These are phyloP conservation scores for Harpagifer antarcticus DNA, from an alignment of 2,797 vertebrate genomes.

Conservation along the genomic window DNA sequence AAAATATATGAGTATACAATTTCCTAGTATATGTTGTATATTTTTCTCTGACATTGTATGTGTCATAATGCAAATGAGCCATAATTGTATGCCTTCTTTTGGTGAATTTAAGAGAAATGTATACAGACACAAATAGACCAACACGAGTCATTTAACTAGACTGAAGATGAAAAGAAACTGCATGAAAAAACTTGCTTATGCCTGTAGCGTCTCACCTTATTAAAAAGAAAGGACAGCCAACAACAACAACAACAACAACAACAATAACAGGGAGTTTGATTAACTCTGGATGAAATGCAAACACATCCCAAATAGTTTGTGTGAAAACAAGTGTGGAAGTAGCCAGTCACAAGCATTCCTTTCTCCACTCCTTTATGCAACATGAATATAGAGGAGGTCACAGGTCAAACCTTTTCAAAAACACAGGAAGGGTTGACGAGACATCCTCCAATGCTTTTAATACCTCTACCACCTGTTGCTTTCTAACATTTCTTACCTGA, in stretches of 20 bases:
- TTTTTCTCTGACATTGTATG: too few species aligned
- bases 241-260: constrained; percentile 35
- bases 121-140: too few species aligned
- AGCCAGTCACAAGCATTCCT: constrained; percentile 32
- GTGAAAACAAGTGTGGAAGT: constrained; percentile 8
- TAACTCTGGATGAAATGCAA: constrained; percentile 19
- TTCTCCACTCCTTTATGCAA: constrained; percentile 38
- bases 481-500: neutral
- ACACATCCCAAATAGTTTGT: too few species aligned
- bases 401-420: constrained; percentile 46
- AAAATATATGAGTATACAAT: too few species aligned
- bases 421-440: constrained; percentile 50
- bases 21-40: too few species aligned
- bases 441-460: constrained; percentile 29
- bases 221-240: neutral
- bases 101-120: too few species aligned
- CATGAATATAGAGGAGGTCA: constrained; percentile 11
- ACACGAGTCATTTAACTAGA: too few species aligned
- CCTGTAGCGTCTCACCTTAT: too few species aligned
- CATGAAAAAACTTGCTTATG: too few species aligned
- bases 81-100: too few species aligned
- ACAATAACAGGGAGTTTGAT: constrained; percentile 14
- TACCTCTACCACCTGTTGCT: constrained; percentile 7
- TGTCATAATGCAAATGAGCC: too few species aligned
- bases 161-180: too few species aligned